Base-by-base conservation (phyloP, 2,888 invertebrate genomes). In the Stenurella melanura region DNA sequence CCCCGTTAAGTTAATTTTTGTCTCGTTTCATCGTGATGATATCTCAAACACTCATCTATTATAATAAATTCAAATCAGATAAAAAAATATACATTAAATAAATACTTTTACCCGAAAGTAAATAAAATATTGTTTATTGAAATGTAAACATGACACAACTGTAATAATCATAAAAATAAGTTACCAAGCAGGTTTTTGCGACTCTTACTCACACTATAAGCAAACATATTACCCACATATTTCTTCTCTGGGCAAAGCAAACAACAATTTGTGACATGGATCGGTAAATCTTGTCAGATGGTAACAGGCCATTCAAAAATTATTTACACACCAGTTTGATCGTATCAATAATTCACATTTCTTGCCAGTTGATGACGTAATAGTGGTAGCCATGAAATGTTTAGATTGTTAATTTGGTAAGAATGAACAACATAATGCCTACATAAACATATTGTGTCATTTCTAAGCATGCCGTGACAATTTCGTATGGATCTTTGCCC, bases 111-210 rank as follows among this genome's bases (percentile, higher is more conserved):
- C 50, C 12, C 15, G 50, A 50, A 50, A n/a, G n/a, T 50, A 50
- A 50, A 15, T 50, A n/a, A 17, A n/a, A 50, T 50, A 50, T 50
- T 42, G 15, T 42, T 42, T 42, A 42, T 42, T 42, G 15, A 12
- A 42, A 42, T 12, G 42, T 42, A 42, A 42, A 42, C 15, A 42
- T 42, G 15, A 12, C 42, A 42, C 42, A 42, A 50, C 6, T 7
- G n/a, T n/a, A 50, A 15, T 50, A 50, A 50, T n/a, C n/a, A n/a
- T n/a, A 50, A 50, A 50, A 50, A 42, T 42, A 42, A 42, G 42
- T 42, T 15, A 42, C 15, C 42, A 42, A 42, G 11, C 42, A 11
- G n/a, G 50, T 50, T 50, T 50, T n/a, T 6, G n/a, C 15, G n/a
- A 15, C n/a, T n/a, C n/a, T 50, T 50, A 50, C 50, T 50, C 50